These are phyloP conservation scores for Lepidostoma basale DNA, from an alignment of 1,140 invertebrate species.

Conservation along the genomic window DNA sequence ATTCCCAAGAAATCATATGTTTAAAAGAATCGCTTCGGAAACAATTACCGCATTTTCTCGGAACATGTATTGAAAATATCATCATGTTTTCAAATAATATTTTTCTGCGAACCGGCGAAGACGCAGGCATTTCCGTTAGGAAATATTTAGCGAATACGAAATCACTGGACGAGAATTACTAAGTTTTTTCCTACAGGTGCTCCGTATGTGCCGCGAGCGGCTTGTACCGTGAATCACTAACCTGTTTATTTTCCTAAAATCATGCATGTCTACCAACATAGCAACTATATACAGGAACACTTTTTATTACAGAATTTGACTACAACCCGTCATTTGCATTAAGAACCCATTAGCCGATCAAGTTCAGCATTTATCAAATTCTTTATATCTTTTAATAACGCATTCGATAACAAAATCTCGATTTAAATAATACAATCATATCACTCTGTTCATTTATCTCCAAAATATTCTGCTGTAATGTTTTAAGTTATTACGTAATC, in stretches of 20 bases:
- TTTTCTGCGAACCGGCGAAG: too few species aligned
- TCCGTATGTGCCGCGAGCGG: too few species aligned
- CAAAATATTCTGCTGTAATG: too few species aligned
- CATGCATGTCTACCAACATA: too few species aligned
- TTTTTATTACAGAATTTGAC: too few species aligned
- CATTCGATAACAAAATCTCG: not conserved
- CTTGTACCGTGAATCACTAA: slow-evolving; percentile 22
- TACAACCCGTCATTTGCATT: not conserved
- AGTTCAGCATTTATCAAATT: not conserved
- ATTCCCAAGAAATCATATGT: too few species aligned
- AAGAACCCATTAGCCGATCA: not conserved
- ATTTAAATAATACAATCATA: not conserved
- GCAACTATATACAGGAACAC: too few species aligned
- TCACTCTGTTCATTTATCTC: not conserved
- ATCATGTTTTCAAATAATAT: too few species aligned
- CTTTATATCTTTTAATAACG: not conserved
- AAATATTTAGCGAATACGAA: slow-evolving; percentile 4
- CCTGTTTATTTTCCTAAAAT: not conserved
- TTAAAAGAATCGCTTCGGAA: too few species aligned
- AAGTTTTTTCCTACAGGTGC: slow-evolving; percentile 3
- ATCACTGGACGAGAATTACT: not conserved
- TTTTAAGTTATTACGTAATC: too few species aligned
- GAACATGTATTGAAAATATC: too few species aligned
- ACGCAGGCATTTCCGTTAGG: slow-evolving; percentile 5
- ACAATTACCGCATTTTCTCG: too few species aligned